Evolutionary conservation across 1,140 invertebrate species (phyloP).

Genomic region (Hycleus phaleratus): DNA sequence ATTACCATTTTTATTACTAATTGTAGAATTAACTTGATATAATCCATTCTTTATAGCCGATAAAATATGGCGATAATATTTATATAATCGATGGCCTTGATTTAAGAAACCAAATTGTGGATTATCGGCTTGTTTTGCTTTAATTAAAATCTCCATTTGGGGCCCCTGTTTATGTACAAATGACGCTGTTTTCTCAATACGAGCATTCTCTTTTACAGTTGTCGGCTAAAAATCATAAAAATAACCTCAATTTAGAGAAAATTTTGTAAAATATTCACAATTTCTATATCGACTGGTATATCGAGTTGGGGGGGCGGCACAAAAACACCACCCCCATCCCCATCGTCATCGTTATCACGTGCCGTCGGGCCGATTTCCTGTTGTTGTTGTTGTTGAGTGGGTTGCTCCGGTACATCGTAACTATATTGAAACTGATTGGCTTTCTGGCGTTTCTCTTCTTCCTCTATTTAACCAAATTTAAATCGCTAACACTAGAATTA

Average conservation of each 20-base stretch:
- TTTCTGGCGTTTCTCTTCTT: constrained; percentile 77
- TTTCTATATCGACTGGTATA: constrained; percentile 61
- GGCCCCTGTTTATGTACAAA: constrained; percentile 89
- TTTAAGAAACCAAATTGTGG: constrained; percentile 89
- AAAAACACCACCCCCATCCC: constrained; percentile 61
- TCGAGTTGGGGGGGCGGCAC: constrained; percentile 59
- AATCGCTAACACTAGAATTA: constrained; percentile 4
- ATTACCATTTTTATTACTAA: constrained; percentile 28
- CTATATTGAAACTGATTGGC: constrained; percentile 55
- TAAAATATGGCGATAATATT: constrained; percentile 84
- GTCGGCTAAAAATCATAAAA: constrained; percentile 62
- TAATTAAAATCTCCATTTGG: constrained; percentile 98
- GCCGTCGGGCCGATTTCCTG: constrained; percentile 27
- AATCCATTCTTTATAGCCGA: constrained; percentile 73
- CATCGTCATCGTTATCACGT: constrained; percentile 49
- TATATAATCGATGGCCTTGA: constrained; percentile 74
- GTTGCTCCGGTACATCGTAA: constrained; percentile 55
- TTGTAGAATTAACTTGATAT: constrained; percentile 44
- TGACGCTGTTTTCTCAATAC: constrained; percentile 93
- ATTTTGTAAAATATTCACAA: constrained; percentile 52
- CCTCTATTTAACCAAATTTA: constrained; percentile 54
- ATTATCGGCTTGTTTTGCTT: constrained; percentile 93
- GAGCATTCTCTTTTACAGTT: constrained; percentile 82
- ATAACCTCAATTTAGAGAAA: neutral
- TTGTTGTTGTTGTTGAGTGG: constrained; percentile 8